phyloP scores from a whole-genome alignment of 1,140 invertebrate species.

The fruit fly (Drosophila melanogaster) region Release_6_plus_ISO1_MT NT_037436.4:10753501-10754000 shows the following conservation, averaged over 20 bases:
- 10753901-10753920: not conserved
- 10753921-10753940: no score
- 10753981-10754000: not conserved
- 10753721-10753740: not conserved
- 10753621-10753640: no score
- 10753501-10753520: conserved; percentile 44
- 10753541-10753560: conserved; percentile 45
- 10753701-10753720: not conserved
- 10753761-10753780: not conserved
- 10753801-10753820: not conserved
- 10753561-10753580: conserved; percentile 22
- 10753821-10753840: no score
- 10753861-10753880: no score
- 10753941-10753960: not conserved
- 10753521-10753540: conserved; percentile 27
- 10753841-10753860: no score
- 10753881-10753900: not conserved
- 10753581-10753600: conserved; percentile 16
- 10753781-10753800: not conserved
- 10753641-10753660: not conserved
- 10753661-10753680: conserved; percentile 11
- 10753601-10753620: conserved; percentile 28
- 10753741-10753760: conserved; percentile 19
- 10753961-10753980: not conserved
- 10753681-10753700: not conserved